Base-by-base conservation (phyloP, 2,797 vertebrate species). In the Hemibagrus guttatus region DNA sequence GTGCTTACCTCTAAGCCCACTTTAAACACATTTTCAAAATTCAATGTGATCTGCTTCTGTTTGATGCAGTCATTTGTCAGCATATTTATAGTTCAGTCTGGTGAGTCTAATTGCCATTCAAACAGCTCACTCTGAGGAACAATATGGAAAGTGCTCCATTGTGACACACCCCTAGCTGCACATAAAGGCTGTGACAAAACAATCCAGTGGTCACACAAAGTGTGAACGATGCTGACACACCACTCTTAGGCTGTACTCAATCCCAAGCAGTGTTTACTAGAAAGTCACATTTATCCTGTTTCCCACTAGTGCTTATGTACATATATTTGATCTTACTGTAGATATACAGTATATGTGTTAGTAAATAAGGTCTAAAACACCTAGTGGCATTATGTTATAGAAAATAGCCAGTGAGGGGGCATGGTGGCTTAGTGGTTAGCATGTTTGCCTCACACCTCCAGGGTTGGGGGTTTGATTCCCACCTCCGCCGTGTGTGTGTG, bases 71-170 rank as follows among this genome's bases (percentile, higher is more conserved):
- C 35, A 13, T 81, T n/a, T 58, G 61, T 63, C 1, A 66, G 31
- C 8, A 21, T n/a, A 21, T 31, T 52, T 66, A 68, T 19, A 66
- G 31, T 3, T 52, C 39, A 79, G 52, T 71, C 82, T 21, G 46
- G 52, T 42, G 13, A 64, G 19, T 74, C 6, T 9, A 21, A 35
- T 46, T 58, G 63, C 52, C 31, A 14, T 46, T 80, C 26, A 58
- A 39, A 78, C 59, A 52, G 54, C 28, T 31, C 59, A 39, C 58
- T 12, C 59, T 83, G 21, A 64, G 26, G 61, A 28, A 82, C 81
- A 84, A 74, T 84, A 39, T 6, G 35, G 81, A 87, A 84, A 49
- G 74, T 78, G 71, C 72, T 84, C 46, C 74, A 79, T 19, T 52
- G 26, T 78, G 81, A 59, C 81, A 52, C 42, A 12, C 16, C 52